These are phyloP conservation scores for Spodoptera frugiperda DNA, from an alignment of 1,140 invertebrate species.

Conservation along the genomic window DNA sequence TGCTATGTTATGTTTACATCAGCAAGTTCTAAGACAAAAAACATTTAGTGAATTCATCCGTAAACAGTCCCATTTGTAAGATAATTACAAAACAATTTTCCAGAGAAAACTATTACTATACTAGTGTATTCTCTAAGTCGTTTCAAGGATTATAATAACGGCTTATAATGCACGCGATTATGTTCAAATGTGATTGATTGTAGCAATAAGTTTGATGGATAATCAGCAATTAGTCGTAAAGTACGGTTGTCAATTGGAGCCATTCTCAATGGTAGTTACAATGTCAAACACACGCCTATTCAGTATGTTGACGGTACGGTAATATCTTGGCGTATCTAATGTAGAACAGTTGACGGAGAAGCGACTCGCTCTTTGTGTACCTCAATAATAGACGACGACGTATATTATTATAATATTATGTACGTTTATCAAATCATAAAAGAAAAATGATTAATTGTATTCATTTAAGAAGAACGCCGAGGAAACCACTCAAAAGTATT, in stretches of 20 bases:
- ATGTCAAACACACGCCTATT: slow-evolving; percentile 31
- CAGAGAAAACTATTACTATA: neutral
- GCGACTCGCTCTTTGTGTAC: neutral
- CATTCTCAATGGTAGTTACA: slow-evolving; percentile 40
- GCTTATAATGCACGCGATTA: slow-evolving; percentile 38
- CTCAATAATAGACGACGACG: slow-evolving; percentile 17
- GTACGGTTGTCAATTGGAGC: neutral
- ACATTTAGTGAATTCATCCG: slow-evolving; percentile 6
- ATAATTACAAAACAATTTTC: slow-evolving; percentile 27
- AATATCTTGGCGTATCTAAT: slow-evolving; percentile 14
- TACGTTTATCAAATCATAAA: neutral
- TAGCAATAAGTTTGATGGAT: slow-evolving; percentile 52
- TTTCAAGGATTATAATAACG: slow-evolving; percentile 6
- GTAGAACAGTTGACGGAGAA: slow-evolving; percentile 26
- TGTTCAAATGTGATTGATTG: slow-evolving; percentile 48
- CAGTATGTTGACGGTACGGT: slow-evolving; percentile 11
- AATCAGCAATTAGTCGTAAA: slow-evolving; percentile 51
- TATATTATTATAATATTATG: too few species aligned
- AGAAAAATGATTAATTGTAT: slow-evolving; percentile 29
- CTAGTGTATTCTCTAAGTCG: neutral
- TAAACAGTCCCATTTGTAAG: slow-evolving; percentile 8
- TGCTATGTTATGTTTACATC: too few species aligned
- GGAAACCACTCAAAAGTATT: slow-evolving; percentile 15
- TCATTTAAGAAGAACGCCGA: neutral
- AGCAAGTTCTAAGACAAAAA: neutral